These are phyloP conservation scores for Incurvaria masculella DNA, from an alignment of 2,888 invertebrate species.

Conservation along the genomic window DNA sequence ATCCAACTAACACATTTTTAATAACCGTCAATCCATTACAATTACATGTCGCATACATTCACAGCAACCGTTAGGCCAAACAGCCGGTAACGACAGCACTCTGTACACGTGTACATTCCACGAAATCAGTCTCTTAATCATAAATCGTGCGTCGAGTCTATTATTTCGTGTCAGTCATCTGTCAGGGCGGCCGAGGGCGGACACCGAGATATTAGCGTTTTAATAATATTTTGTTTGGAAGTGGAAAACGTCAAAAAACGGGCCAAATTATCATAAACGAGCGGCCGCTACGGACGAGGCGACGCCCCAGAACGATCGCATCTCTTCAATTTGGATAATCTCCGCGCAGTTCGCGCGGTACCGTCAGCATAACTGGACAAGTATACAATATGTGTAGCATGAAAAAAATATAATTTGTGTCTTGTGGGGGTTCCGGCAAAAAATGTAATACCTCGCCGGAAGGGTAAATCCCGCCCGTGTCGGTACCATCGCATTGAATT, in stretches of 20 bases:
- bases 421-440: no score
- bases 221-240: slow-evolving; percentile 18
- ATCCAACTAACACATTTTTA: no score
- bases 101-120: neutral
- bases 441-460: no score
- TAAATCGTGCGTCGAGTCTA: slow-evolving; percentile 1
- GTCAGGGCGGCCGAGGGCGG: slow-evolving; percentile 30
- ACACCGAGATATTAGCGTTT: slow-evolving; percentile 24
- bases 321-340: neutral
- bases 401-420: no score
- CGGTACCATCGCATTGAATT: no score
- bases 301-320: neutral
- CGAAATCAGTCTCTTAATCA: neutral
- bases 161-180: slow-evolving; percentile 24
- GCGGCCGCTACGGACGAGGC: neutral
- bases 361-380: no score
- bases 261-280: neutral
- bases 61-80: neutral
- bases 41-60: no score
- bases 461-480: no score
- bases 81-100: neutral
- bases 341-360: neutral
- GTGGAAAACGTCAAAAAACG: neutral
- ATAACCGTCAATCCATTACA: neutral
- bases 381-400: no score